A percentile compares a stretch with the other conserved stretches of the same genome.
Evolutionary conservation across 2,888 invertebrate genomes (phyloP).

Genomic region (Taenaris catops): DNA sequence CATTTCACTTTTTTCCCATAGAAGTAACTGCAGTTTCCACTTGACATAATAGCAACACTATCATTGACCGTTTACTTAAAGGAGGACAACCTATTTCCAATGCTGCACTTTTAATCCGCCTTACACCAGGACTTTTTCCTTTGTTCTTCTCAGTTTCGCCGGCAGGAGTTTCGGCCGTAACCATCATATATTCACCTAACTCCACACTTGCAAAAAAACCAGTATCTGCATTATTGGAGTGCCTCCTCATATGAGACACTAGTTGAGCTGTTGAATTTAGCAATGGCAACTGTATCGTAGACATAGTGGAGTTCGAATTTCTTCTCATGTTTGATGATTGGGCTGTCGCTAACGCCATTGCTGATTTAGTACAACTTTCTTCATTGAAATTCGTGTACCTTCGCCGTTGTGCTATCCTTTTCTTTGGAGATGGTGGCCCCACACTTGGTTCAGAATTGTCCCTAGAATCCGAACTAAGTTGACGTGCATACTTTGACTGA

Average conservation of each 20-base stretch:
- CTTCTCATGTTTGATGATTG: slow-evolving; percentile 76
- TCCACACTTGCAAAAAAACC: slow-evolving; percentile 78
- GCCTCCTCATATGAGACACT: slow-evolving; percentile 76
- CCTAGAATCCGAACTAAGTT: slow-evolving; percentile 73
- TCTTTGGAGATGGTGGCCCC: slow-evolving; percentile 68
- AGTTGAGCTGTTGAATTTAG: slow-evolving; percentile 69
- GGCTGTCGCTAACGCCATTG: slow-evolving; percentile 65
- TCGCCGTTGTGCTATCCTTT: slow-evolving; percentile 54
- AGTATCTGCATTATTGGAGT: slow-evolving; percentile 82
- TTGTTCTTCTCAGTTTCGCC: slow-evolving; percentile 63
- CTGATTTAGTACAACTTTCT: slow-evolving; percentile 71
- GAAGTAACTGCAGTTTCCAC: no score
- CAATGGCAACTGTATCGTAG: slow-evolving; percentile 79
- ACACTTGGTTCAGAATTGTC: slow-evolving; percentile 73
- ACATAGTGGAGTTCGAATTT: slow-evolving; percentile 82
- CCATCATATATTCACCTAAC: slow-evolving; percentile 75
- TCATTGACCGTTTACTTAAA: no score
- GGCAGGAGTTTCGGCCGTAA: slow-evolving; percentile 68
- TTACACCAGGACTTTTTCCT: slow-evolving; percentile 81
- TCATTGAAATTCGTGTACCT: slow-evolving; percentile 66
- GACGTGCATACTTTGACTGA: slow-evolving; percentile 74
- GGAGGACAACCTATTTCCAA: no score
- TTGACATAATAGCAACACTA: no score
- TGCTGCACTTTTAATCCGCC: slow-evolving; percentile 85
- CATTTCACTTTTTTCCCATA: no score